Percentiles rank a stretch among this genome's conserved stretches.
These are phyloP conservation scores for Penaeus indicus DNA, from an alignment of 1,140 invertebrate genomes.

Conservation along the genomic window DNA sequence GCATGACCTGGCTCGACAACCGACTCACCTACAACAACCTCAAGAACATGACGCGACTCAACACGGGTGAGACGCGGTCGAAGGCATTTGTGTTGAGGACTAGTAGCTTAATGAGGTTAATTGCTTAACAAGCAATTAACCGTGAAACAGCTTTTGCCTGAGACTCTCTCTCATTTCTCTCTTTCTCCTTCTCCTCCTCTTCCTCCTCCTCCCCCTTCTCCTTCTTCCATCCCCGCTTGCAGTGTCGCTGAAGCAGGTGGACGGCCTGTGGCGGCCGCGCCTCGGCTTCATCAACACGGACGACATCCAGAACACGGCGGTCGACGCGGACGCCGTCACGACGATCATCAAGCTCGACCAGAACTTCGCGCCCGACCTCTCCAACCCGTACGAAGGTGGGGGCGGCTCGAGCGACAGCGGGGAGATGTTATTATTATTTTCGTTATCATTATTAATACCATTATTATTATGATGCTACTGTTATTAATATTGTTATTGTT, in stretches of 20 bases:
- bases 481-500: too few species aligned
- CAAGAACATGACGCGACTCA: constrained; percentile 53
- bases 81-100: not conserved
- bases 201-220: not conserved
- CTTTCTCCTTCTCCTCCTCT: not conserved
- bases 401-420: not conserved
- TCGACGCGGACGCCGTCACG: constrained; percentile 62
- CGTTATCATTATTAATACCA: too few species aligned
- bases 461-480: too few species aligned
- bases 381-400: constrained; percentile 62
- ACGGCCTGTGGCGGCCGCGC: constrained; percentile 50
- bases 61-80: constrained; percentile 32
- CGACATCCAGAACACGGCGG: constrained; percentile 60
- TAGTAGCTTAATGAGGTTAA: too few species aligned
- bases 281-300: constrained; percentile 64
- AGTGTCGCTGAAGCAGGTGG: constrained; percentile 57
- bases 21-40: constrained; percentile 64
- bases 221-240: not conserved
- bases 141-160: too few species aligned
- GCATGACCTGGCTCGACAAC: constrained; percentile 61
- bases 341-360: constrained; percentile 27
- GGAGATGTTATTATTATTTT: not conserved
- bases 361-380: constrained; percentile 38
- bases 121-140: too few species aligned
- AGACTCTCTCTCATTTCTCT: not conserved